phyloP scores from a whole-genome alignment of 2,113 vertebrate species.

The Forbesichthys papilliferus region DNA sequence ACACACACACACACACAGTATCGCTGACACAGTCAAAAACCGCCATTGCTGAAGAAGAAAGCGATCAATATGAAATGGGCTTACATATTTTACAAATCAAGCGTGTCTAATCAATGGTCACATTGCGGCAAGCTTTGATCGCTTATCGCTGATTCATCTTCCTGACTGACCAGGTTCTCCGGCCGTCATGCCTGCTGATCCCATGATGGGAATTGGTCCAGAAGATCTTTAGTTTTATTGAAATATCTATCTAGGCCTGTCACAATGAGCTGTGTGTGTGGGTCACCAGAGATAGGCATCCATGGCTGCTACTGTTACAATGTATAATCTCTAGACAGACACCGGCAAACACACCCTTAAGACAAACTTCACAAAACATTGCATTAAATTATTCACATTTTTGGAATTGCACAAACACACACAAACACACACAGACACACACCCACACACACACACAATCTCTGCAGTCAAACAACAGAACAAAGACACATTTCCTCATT shows the following conservation, averaged over 20 bases:
- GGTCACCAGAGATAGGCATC: not conserved
- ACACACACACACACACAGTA: not conserved
- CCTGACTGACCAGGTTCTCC: slow-evolving; percentile 2
- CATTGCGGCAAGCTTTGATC: not conserved
- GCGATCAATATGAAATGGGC: slow-evolving; percentile 38
- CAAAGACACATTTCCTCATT: slow-evolving; percentile 75
- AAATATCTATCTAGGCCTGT: slow-evolving; percentile 17
- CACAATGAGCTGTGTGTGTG: slow-evolving; percentile 1
- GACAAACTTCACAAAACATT: no score
- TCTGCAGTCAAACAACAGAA: slow-evolving; percentile 37
- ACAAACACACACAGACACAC: slow-evolving; percentile 15
- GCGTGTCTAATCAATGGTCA: slow-evolving; percentile 7
- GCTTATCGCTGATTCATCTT: slow-evolving; percentile 12
- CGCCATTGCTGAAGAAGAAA: slow-evolving; percentile 17
- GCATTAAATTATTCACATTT: no score
- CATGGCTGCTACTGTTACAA: not conserved
- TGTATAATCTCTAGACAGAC: not conserved
- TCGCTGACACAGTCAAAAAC: not conserved
- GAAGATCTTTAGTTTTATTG: slow-evolving; percentile 2
- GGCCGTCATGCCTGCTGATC: not conserved
- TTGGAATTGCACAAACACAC: slow-evolving; percentile 7
- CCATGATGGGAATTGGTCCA: not conserved
- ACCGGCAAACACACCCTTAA: not conserved
- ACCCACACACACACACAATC: not conserved
- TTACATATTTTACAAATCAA: slow-evolving; percentile 56